Conservation (phyloP, 2,113 vertebrate species). For the Mionectes macconnelli region DNA sequence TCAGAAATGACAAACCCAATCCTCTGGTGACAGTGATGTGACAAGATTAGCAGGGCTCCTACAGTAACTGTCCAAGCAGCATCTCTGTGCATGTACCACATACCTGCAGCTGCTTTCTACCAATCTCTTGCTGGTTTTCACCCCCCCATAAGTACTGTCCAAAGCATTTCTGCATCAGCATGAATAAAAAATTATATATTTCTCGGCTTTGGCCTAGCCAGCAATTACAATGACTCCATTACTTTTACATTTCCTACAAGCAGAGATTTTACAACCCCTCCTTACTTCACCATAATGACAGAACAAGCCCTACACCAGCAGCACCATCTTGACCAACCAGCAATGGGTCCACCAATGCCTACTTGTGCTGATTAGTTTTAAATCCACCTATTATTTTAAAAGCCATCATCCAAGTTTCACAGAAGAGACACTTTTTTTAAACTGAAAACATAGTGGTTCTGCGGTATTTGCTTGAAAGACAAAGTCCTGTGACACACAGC, state of each 20-base stretch:
- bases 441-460: not conserved
- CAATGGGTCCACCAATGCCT: not conserved
- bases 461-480: not conserved
- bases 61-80: not conserved
- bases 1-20: not conserved
- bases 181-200: not conserved
- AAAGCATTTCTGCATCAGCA: not conserved
- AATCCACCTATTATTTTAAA: not conserved
- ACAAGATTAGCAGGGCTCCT: not conserved
- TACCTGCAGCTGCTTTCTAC: not conserved
- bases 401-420: not conserved
- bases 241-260: not conserved
- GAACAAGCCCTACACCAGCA: not conserved
- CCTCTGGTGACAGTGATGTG: not conserved
- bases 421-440: not conserved
- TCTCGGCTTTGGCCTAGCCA: not conserved
- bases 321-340: not conserved
- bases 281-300: not conserved
- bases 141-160: not conserved
- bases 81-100: fast-evolving
- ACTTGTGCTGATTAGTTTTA: not conserved
- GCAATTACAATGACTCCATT: not conserved
- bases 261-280: not conserved
- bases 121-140: not conserved
- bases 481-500: not conserved